Conservation (phyloP, 1,140 invertebrate genomes). For the Ganaspis sp. region DNA sequence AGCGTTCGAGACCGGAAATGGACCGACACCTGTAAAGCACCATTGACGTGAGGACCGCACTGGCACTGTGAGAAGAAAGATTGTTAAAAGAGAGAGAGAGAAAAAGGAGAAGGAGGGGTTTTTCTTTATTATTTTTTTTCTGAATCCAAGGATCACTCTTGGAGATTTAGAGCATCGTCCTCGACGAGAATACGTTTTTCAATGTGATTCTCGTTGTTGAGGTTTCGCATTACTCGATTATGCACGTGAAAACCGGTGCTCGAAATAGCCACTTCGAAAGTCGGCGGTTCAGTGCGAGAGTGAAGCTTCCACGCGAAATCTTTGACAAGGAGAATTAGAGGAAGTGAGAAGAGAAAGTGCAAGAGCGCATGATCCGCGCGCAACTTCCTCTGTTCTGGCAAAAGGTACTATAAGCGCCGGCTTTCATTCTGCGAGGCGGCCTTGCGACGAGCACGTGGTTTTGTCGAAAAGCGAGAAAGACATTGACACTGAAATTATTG, state of each 20-base stretch:
- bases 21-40: background rate
- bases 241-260: constrained; percentile 47
- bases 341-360: constrained; percentile 40
- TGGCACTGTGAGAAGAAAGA: background rate
- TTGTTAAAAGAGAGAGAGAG: background rate
- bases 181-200: constrained; percentile 33
- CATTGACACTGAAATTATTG: constrained; percentile 26
- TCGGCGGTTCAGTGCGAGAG: constrained; percentile 68
- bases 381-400: constrained; percentile 32
- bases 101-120: background rate
- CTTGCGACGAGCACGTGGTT: constrained; percentile 30
- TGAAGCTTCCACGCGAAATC: constrained; percentile 31
- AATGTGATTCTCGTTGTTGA: constrained; percentile 37
- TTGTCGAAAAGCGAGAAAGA: constrained; percentile 5
- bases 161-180: constrained; percentile 34
- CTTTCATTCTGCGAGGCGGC: constrained; percentile 42
- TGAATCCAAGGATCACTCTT: background rate
- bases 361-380: constrained; percentile 50
- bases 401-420: constrained; percentile 42
- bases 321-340: constrained; percentile 42
- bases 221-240: constrained; percentile 44
- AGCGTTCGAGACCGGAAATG: background rate
- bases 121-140: background rate
- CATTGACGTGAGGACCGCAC: background rate
- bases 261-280: constrained; percentile 65